Conservation (phyloP, 2,888 invertebrate genomes). For the Nysson spinosus region DNA sequence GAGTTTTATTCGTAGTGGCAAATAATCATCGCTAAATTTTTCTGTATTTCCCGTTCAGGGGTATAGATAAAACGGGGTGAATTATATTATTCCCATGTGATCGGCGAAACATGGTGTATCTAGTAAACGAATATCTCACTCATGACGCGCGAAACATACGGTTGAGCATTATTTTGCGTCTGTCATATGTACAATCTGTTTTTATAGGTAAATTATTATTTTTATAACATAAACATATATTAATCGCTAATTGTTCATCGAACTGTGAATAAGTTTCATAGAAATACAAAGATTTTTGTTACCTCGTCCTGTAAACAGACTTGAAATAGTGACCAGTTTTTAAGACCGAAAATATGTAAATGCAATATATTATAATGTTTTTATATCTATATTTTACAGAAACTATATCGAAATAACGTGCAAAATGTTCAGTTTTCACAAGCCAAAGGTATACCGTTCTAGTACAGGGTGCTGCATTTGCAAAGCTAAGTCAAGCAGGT, state of each 20-base stretch:
- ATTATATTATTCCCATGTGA: conserved; percentile 21
- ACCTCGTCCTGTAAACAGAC: too few relatives aligned
- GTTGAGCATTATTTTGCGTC: conserved; percentile 13
- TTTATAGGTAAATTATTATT: conserved; percentile 39
- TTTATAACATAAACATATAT: conserved; percentile 13
- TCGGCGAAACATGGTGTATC: conserved; percentile 46
- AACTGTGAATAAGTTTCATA: conserved; percentile 11
- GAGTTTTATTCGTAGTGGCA: conserved; percentile 9
- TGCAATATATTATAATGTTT: neutral
- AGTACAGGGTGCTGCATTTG: conserved; percentile 92
- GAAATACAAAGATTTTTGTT: conserved; percentile 19
- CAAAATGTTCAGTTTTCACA: conserved; percentile 91
- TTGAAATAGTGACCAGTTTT: too few relatives aligned
- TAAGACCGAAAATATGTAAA: too few relatives aligned
- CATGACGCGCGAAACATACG: conserved; percentile 37
- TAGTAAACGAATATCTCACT: conserved; percentile 30
- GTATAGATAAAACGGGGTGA: conserved; percentile 16
- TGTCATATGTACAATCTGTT: conserved; percentile 31
- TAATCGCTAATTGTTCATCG: conserved; percentile 7
- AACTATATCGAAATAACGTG: conserved; percentile 42
- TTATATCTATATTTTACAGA: conserved; percentile 52
- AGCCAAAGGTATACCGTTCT: conserved; percentile 90
- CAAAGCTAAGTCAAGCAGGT: conserved; percentile 91
- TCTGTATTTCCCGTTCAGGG: conserved; percentile 11
- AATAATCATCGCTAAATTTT: conserved; percentile 28